phyloP scores from a whole-genome alignment of 2,797 vertebrate species.

The Esox masquinongy region DNA sequence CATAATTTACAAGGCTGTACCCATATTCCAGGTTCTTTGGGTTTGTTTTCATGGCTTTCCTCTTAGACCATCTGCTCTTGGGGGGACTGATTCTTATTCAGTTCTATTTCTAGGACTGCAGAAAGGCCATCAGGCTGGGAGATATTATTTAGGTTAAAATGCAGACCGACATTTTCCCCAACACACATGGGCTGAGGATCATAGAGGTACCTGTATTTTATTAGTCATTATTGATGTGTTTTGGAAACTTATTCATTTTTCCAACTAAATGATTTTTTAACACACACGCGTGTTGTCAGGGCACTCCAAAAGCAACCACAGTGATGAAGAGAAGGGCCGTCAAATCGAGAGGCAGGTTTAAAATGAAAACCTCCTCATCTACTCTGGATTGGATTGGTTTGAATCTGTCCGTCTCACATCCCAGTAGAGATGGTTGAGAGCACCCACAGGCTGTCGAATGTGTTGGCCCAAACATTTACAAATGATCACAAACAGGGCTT shows the following conservation, averaged over 20 bases:
- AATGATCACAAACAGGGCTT: background rate
- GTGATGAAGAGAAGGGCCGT: conserved; percentile 41
- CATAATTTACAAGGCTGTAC: conserved; percentile 66
- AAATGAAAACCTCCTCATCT: conserved; percentile 30
- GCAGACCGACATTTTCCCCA: conserved; percentile 5
- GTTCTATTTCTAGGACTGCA: conserved; percentile 11
- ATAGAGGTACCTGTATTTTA: conserved; percentile 19
- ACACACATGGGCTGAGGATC: conserved; percentile 22
- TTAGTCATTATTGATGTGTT: conserved; percentile 31
- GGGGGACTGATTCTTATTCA: conserved; percentile 14
- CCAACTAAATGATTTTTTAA: background rate
- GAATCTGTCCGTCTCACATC: conserved; percentile 10
- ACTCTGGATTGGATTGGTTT: background rate
- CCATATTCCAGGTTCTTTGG: conserved; percentile 45
- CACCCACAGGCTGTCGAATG: background rate
- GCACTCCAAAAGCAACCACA: conserved; percentile 39
- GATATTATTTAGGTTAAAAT: conserved; percentile 18
- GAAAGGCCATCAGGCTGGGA: conserved; percentile 14
- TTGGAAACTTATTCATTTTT: conserved; percentile 5
- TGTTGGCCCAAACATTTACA: background rate
- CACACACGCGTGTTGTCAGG: background rate
- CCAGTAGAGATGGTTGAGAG: background rate
- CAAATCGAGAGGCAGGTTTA: conserved; percentile 29
- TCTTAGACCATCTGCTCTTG: conserved; percentile 16
- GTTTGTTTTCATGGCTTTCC: conserved; percentile 23